phyloP scores from a whole-genome alignment of 2,797 vertebrate species.

The Iguana delicatissima region DNA sequence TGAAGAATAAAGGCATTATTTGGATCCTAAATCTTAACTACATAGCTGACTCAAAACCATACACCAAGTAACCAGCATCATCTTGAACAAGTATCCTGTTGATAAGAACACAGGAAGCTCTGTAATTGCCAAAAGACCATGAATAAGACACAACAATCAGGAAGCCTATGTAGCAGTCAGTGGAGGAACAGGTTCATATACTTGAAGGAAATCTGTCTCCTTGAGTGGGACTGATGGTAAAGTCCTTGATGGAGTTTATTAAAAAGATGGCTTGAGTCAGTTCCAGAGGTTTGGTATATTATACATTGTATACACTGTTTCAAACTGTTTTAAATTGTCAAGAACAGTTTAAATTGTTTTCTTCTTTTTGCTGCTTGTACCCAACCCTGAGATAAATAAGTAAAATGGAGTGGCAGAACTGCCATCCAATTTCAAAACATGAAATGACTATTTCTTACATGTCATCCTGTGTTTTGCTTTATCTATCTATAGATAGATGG shows the following conservation, averaged over 20 bases:
- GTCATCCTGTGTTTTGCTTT: no score
- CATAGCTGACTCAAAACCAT: neutral
- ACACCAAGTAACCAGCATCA: neutral
- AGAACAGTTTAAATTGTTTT: no score
- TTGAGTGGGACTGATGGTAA: neutral
- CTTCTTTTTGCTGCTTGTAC: no score
- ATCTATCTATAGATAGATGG: conserved; percentile 12
- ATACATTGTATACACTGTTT: neutral
- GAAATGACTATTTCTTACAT: no score
- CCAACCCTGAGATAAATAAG: no score
- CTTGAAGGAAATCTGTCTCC: neutral
- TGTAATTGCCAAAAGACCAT: no score
- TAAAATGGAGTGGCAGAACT: no score
- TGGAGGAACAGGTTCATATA: neutral
- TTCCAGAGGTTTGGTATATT: neutral
- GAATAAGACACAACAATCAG: no score
- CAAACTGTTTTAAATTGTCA: no score
- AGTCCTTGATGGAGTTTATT: neutral
- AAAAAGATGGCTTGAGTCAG: neutral
- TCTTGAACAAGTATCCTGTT: neutral
- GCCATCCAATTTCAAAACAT: no score
- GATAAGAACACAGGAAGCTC: no score
- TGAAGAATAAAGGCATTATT: neutral
- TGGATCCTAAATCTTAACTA: neutral
- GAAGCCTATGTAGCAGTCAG: neutral